These are phyloP conservation scores for Dugesia japonica DNA, from an alignment of 2,888 invertebrate species.

Conservation along the genomic window DNA sequence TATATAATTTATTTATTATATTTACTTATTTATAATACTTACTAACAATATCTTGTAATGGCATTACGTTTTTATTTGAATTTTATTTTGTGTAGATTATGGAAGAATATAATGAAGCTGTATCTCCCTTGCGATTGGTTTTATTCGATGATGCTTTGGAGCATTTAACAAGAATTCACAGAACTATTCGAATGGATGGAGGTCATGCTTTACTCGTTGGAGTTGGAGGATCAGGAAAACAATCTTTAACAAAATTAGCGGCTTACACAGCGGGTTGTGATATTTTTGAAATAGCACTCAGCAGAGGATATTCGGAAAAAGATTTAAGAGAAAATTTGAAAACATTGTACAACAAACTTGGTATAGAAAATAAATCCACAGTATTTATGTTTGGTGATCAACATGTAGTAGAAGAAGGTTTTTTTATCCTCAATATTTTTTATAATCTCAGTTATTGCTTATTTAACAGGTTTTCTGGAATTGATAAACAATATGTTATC, in stretches of 20 bases:
- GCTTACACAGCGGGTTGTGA: conserved; percentile 69
- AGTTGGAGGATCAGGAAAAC: conserved; percentile 74
- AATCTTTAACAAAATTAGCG: conserved; percentile 59
- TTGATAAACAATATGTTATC: conserved; percentile 76
- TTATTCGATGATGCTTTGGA: conserved; percentile 78
- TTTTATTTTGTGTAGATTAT: conserved; percentile 54
- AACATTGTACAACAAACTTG: conserved; percentile 60
- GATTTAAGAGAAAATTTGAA: conserved; percentile 74
- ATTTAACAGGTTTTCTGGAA: conserved; percentile 58
- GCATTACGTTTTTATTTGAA: conserved; percentile 20
- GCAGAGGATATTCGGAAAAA: conserved; percentile 68
- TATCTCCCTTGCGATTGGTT: conserved; percentile 61
- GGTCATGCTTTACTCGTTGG: conserved; percentile 73
- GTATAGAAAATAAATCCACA: conserved; percentile 62
- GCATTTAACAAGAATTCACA: conserved; percentile 70
- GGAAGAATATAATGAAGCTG: conserved; percentile 66
- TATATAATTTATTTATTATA: not conserved
- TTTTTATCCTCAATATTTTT: conserved; percentile 20
- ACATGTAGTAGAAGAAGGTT: conserved; percentile 54
- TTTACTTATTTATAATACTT: not conserved
- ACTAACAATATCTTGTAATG: not conserved
- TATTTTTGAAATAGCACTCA: conserved; percentile 60
- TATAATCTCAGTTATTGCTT: conserved; percentile 51
- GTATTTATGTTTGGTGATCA: conserved; percentile 70
- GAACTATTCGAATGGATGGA: conserved; percentile 64